Percentiles rank a stretch among this genome's conserved stretches.
Conservation (phyloP, 2,113 vertebrate genomes). For the Bostrychus sinensis region DNA sequence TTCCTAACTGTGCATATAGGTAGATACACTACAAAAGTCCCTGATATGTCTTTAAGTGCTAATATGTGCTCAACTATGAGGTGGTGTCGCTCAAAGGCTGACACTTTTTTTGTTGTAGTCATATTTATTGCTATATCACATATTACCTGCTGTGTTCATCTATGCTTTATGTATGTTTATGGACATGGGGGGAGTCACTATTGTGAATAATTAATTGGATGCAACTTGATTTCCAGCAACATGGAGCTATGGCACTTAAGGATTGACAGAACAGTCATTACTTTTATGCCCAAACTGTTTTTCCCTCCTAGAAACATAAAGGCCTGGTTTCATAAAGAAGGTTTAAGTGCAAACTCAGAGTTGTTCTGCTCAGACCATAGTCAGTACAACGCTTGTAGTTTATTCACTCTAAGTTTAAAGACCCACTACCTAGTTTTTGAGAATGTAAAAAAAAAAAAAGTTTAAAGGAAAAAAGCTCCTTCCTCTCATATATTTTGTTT, state of each 20-base stretch:
- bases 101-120: constrained; percentile 47
- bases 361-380: too few relatives aligned
- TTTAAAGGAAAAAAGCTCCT: too few relatives aligned
- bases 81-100: constrained; percentile 53
- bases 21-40: constrained; percentile 77
- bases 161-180: constrained; percentile 35
- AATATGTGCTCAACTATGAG: constrained; percentile 67
- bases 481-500: too few relatives aligned
- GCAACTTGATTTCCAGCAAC: constrained; percentile 43
- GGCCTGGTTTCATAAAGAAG: constrained; percentile 21
- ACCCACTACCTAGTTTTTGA: too few relatives aligned
- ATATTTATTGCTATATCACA: constrained; percentile 79
- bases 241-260: constrained; percentile 66
- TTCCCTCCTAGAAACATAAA: constrained; percentile 25
- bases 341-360: background rate
- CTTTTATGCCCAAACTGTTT: constrained; percentile 24
- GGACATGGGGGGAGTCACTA: constrained; percentile 46
- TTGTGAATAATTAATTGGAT: constrained; percentile 36
- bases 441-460: too few relatives aligned
- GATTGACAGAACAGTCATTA: constrained; percentile 75
- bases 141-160: constrained; percentile 64
- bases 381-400: too few relatives aligned
- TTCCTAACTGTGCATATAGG: constrained; percentile 75
- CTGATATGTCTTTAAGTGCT: constrained; percentile 79
- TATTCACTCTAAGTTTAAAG: too few relatives aligned